A percentile compares a stretch with the other conserved stretches of the same genome.
Evolutionary conservation across 37 sponge, comb jelly and placozoan genomes (phyloP).

Genomic region (Theonella swinhoei): DNA sequence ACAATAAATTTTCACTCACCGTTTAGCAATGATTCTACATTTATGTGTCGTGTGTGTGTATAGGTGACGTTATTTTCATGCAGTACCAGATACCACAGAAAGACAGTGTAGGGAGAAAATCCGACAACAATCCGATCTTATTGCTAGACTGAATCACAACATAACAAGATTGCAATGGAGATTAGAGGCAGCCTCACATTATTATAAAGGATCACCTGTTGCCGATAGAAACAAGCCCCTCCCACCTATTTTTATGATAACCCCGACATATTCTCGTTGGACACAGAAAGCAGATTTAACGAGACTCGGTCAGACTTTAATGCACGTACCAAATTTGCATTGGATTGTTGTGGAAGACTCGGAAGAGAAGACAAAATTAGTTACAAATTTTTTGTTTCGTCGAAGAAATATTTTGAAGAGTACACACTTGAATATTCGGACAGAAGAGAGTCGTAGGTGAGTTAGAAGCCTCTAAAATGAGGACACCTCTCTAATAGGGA

Average conservation of each 20-base stretch:
- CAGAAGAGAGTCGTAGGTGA: background rate
- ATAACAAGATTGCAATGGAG: background rate
- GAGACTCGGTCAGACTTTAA: constrained; percentile 88
- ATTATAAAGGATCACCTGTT: too few relatives aligned
- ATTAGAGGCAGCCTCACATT: background rate
- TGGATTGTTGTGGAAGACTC: constrained; percentile 98
- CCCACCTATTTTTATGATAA: constrained; percentile 84
- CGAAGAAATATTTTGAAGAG: background rate
- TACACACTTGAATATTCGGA: constrained; percentile 44
- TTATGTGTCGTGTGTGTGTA: too few relatives aligned
- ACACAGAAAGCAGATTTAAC: constrained; percentile 98
- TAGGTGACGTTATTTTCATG: too few relatives aligned
- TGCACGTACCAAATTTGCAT: constrained; percentile 79
- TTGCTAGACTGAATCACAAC: background rate
- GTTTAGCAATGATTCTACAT: background rate
- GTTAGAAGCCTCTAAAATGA: too few relatives aligned
- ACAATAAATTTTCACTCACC: background rate
- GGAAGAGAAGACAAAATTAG: constrained; percentile 69
- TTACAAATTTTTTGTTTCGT: constrained; percentile 60
- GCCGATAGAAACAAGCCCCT: background rate
- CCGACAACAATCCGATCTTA: background rate
- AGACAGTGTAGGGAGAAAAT: background rate
- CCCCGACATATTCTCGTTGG: constrained; percentile 91
- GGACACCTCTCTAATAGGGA: background rate
- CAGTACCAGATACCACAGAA: background rate